Evolutionary conservation across 1,140 invertebrate species (phyloP).

Genomic region (Epicauta chinensis): DNA sequence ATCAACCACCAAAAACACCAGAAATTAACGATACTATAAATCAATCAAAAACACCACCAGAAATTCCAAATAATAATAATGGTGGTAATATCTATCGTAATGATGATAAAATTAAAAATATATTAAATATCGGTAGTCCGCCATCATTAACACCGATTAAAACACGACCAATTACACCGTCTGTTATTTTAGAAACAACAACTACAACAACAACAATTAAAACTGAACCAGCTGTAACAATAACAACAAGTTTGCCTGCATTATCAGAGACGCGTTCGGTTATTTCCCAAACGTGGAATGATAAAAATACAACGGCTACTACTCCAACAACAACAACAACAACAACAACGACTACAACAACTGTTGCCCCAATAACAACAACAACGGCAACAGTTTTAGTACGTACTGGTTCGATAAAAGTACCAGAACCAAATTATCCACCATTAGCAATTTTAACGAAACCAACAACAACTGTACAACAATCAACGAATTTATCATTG

Average conservation of each 20-base stretch:
- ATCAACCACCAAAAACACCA: slow-evolving; percentile 41
- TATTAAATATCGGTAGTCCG: slow-evolving; percentile 31
- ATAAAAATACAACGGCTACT: slow-evolving; percentile 13
- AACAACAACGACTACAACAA: slow-evolving; percentile 34
- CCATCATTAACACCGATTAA: slow-evolving; percentile 40
- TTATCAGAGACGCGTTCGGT: slow-evolving; percentile 31
- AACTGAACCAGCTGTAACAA: too few relatives aligned
- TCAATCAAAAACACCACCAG: slow-evolving; percentile 49
- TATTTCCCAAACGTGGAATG: slow-evolving; percentile 47
- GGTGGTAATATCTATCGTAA: slow-evolving; percentile 24
- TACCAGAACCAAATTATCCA: slow-evolving; percentile 12
- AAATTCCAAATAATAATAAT: slow-evolving; percentile 45
- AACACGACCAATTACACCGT: slow-evolving; percentile 4
- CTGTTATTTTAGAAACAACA: slow-evolving; percentile 21
- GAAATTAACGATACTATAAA: slow-evolving; percentile 45
- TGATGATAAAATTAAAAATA: slow-evolving; percentile 8
- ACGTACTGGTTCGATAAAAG: slow-evolving; percentile 39
- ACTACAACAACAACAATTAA: slow-evolving; percentile 8
- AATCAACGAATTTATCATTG: slow-evolving; percentile 15
- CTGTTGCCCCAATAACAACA: slow-evolving; percentile 37
- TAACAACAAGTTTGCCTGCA: slow-evolving; percentile 10
- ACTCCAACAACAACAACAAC: slow-evolving; percentile 9
- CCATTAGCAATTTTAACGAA: not conserved
- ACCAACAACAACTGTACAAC: slow-evolving; percentile 17
- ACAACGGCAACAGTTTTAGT: not conserved